These are phyloP conservation scores for Sapajus apella DNA, from an alignment of 2,113 vertebrate species.

Conservation along the genomic window DNA sequence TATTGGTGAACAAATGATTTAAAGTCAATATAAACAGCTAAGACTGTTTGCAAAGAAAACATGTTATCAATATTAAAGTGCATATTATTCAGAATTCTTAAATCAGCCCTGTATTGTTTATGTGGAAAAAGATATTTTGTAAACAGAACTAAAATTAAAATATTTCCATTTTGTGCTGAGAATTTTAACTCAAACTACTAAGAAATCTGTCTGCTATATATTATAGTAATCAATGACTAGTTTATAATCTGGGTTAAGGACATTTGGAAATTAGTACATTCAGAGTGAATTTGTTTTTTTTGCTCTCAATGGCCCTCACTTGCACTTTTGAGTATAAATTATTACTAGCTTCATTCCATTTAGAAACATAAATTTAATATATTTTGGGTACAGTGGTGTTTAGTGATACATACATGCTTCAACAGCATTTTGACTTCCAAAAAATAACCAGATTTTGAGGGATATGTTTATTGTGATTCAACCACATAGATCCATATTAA, in stretches of 20 bases:
- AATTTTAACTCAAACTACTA: background rate
- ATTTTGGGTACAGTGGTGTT: background rate
- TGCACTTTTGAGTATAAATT: background rate
- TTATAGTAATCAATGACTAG: background rate
- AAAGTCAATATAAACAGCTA: background rate
- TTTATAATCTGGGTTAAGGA: background rate
- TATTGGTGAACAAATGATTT: background rate
- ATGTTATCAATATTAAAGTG: background rate
- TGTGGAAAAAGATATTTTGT: background rate
- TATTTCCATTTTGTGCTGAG: background rate
- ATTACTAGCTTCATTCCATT: background rate
- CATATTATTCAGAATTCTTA: background rate
- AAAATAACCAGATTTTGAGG: background rate
- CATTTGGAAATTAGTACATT: background rate
- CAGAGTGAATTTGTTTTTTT: background rate
- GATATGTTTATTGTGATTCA: background rate
- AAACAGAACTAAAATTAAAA: background rate
- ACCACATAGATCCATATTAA: background rate
- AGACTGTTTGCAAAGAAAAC: background rate
- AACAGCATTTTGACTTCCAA: background rate
- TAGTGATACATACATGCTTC: background rate
- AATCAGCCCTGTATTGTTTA: background rate
- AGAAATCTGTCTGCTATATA: background rate
- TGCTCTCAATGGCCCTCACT: background rate
- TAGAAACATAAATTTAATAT: background rate